phyloP scores from a whole-genome alignment of 2,888 invertebrate genomes.

The Halictus quadricinctus region DNA sequence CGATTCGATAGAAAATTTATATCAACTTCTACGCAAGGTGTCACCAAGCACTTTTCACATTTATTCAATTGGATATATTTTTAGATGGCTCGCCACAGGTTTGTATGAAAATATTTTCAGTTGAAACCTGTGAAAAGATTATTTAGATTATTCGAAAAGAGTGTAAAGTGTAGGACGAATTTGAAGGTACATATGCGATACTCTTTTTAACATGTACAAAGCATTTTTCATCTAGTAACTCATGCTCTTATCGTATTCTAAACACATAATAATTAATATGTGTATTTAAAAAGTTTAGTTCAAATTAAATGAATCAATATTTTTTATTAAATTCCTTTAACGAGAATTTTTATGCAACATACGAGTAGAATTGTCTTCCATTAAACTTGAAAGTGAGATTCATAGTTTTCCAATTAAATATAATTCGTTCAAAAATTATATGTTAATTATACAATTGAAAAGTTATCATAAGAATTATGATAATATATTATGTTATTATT shows the following conservation, averaged over 20 bases:
- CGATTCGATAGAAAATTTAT: constrained; percentile 8
- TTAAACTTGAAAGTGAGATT: constrained; percentile 13
- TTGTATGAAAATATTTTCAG: constrained; percentile 37
- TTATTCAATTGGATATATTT: constrained; percentile 40
- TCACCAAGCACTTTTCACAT: constrained; percentile 17
- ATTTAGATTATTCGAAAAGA: constrained; percentile 14
- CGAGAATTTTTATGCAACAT: constrained; percentile 3
- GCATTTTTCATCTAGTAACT: constrained; percentile 42
- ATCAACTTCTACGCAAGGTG: background rate
- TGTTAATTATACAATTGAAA: background rate
- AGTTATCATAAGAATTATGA: background rate
- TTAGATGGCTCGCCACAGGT: constrained; percentile 36
- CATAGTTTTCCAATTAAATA: background rate
- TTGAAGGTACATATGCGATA: constrained; percentile 29
- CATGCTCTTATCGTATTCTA: constrained; percentile 13
- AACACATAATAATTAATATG: constrained; percentile 2
- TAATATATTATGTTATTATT: background rate
- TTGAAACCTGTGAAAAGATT: constrained; percentile 9
- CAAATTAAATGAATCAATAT: background rate
- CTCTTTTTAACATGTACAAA: constrained; percentile 25
- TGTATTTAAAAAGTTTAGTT: background rate
- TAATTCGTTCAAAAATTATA: background rate
- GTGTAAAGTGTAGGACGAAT: background rate
- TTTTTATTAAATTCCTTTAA: background rate
- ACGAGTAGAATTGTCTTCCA: constrained; percentile 18